Evolutionary conservation across 1,140 invertebrate genomes (phyloP), one percentile per base, ranked within the genome.

Genomic region (Apis laboriosa): DNA sequence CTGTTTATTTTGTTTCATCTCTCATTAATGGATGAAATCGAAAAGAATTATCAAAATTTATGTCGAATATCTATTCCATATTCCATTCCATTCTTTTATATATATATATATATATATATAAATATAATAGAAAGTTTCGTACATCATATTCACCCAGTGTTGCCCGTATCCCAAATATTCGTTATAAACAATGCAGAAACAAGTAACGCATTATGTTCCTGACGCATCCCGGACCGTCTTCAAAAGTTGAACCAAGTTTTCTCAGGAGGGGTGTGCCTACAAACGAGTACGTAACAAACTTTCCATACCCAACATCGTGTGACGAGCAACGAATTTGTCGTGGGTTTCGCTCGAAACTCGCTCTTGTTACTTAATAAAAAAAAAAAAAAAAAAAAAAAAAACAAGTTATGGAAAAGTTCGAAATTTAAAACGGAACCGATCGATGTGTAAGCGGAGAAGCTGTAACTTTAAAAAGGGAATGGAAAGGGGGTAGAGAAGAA

Each of bases 301-400:
- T 86, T 72, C 71, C 49, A 51, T 83, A 64, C 43, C 77, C 51
- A 86, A 56, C 51, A 28, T 67, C 51, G 75, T 55, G 58, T 84
- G 82, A 87, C 64, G 83, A 84, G 80, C 78, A 75, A 43, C 77
- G 74, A 86, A 89, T 86, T 77, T 66, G 79, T 84, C 79, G 28
- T 74, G 64, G 80, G 80, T 82, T 67, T 64, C 77, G 63, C 66
- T 60, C 67, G 13, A 80, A 89, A 88, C 84, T 89, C 82, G 67
- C 43, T 21, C 81, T 84, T 84, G 72, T 81, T 80, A 53, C 76
- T 74, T 76, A 84, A 88, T 78, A 82, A 86, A 88, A 84, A 43
- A 43, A 43, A 43, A 43, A 43, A 34, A 34, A 34, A 34, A 86
- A 88, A 84, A 43, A 43, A 4, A 43, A 43, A 43, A 43, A 43